Conservation (phyloP, 2,113 vertebrate species). For the Clarias magur region DNA sequence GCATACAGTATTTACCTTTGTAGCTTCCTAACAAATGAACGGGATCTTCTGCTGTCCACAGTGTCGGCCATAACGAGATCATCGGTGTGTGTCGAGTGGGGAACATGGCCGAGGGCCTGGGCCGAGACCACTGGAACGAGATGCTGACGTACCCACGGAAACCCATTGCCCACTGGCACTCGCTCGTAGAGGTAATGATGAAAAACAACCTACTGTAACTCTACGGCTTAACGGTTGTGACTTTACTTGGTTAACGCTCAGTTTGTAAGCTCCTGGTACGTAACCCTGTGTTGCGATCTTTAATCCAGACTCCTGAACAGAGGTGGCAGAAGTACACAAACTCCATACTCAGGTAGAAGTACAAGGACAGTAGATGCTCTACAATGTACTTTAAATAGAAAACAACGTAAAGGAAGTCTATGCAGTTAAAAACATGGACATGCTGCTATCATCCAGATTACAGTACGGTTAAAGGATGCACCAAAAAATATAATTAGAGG, state of each 20-base stretch:
- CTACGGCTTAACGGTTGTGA: background rate
- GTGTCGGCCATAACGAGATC: slow-evolving; percentile 97
- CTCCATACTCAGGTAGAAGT: too few species aligned
- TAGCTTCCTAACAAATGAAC: background rate
- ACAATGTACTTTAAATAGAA: too few species aligned
- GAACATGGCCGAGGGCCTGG: slow-evolving; percentile 87
- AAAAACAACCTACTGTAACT: background rate
- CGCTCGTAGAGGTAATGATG: slow-evolving; percentile 85
- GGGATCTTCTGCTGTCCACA: slow-evolving; percentile 66
- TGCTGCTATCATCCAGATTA: too few species aligned
- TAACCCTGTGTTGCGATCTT: background rate
- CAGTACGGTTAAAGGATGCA: too few species aligned
- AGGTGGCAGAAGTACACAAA: too few species aligned
- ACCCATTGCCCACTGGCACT: slow-evolving; percentile 96
- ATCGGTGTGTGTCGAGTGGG: slow-evolving; percentile 97
- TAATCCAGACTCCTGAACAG: background rate
- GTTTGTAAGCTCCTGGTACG: background rate
- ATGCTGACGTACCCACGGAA: slow-evolving; percentile 95
- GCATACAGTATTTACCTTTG: background rate
- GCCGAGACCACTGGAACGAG: slow-evolving; percentile 96
- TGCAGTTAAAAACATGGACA: too few species aligned
- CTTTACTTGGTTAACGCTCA: background rate
- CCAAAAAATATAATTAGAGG: too few species aligned
- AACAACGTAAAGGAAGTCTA: too few species aligned
- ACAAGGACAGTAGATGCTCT: too few species aligned